Evolutionary conservation across 1,140 invertebrate species (phyloP).

Genomic region (Drosophila suzukii): DNA sequence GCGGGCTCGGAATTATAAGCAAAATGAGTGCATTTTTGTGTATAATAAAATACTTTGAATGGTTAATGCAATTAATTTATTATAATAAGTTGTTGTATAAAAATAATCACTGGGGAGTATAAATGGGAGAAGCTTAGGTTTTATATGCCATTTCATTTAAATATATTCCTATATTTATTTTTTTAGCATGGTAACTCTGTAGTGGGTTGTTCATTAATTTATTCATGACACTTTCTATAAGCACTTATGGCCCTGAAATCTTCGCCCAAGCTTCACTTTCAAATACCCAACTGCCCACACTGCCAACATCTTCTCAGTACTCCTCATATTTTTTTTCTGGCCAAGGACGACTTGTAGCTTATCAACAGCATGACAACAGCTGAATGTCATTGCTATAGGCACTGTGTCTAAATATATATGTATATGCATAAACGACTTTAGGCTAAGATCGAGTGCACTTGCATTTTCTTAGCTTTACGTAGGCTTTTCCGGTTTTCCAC

Average conservation of each 20-base stretch:
- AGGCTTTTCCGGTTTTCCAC: conserved; percentile 78
- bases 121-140: too few species aligned
- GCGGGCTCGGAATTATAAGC: neutral
- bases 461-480: conserved; percentile 65
- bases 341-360: conserved; percentile 68
- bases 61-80: neutral
- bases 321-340: conserved; percentile 19
- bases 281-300: conserved; percentile 38
- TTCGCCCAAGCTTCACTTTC: conserved; percentile 46
- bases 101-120: too few species aligned
- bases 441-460: conserved; percentile 53
- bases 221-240: conserved; percentile 13
- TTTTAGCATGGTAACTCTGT: too few species aligned
- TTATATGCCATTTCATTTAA: neutral
- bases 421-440: conserved; percentile 1
- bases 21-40: neutral
- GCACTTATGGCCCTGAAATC: conserved; percentile 18
- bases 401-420: conserved; percentile 6
- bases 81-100: neutral
- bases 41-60: neutral
- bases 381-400: conserved; percentile 67
- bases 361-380: conserved; percentile 54
- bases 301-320: neutral
- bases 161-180: too few species aligned
- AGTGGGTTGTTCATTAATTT: conserved; percentile 16